These are phyloP conservation scores for Otolemur crassicaudatus DNA, from an alignment of 2,797 vertebrate species.

Conservation along the genomic window DNA sequence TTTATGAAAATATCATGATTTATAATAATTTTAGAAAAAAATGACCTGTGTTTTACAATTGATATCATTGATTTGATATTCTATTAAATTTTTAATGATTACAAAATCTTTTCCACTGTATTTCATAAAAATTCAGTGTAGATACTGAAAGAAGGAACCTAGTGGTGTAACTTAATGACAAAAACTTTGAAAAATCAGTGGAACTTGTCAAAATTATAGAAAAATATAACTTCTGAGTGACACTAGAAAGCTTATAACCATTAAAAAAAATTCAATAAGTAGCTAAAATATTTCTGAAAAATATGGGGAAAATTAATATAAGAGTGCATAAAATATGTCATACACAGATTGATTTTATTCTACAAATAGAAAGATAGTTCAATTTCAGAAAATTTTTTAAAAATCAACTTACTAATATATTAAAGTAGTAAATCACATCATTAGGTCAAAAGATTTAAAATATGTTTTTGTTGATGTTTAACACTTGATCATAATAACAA, in stretches of 20 bases:
- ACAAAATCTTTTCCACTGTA: not conserved
- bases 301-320: not conserved
- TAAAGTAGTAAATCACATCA: not conserved
- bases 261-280: constrained; percentile 14
- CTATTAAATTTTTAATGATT: not conserved
- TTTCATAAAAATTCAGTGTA: not conserved
- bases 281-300: constrained; percentile 39
- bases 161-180: not conserved
- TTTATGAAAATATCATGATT: constrained; percentile 16
- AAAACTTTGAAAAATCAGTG: constrained; percentile 5
- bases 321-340: not conserved
- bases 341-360: not conserved
- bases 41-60: not conserved
- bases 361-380: not conserved
- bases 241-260: not conserved
- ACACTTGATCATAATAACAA: not conserved
- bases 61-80: not conserved
- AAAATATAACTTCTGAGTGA: constrained; percentile 1
- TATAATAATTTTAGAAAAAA: constrained; percentile 7
- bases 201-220: constrained; percentile 1
- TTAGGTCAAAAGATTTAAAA: not conserved
- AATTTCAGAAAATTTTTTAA: not conserved
- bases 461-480: not conserved
- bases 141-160: not conserved
- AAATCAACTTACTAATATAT: not conserved